Evolutionary conservation across 2,797 vertebrate species (phyloP).

Genomic region (Dermochelys coriacea): DNA sequence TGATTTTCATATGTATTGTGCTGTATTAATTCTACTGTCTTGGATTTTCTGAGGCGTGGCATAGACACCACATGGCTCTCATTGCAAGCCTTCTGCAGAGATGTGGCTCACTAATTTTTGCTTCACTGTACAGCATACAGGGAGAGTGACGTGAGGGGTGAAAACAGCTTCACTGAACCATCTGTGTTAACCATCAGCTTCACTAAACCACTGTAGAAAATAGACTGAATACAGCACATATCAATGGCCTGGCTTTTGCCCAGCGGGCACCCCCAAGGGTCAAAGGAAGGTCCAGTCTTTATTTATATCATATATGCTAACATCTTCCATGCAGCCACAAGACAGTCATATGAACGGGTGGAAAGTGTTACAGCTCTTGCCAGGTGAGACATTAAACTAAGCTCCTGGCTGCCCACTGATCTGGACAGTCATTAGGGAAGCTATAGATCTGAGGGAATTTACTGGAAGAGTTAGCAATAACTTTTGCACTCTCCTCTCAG

Average conservation of each 20-base stretch:
- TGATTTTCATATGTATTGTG: background rate
- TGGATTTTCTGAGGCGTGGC: background rate
- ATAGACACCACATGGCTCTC: background rate
- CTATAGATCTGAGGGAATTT: background rate
- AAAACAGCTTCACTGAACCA: background rate
- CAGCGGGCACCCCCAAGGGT: background rate
- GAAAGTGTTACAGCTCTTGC: background rate
- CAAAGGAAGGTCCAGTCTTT: background rate
- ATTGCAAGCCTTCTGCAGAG: accelerated
- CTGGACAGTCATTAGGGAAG: background rate
- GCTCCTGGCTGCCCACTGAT: background rate
- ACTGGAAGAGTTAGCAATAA: background rate
- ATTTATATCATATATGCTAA: background rate
- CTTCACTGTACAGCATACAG: accelerated
- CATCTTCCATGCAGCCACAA: background rate
- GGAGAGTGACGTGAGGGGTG: accelerated
- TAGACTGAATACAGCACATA: background rate
- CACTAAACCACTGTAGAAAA: background rate
- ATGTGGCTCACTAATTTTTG: accelerated
- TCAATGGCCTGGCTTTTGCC: background rate
- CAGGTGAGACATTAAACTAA: background rate
- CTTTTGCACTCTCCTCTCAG: background rate
- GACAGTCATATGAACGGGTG: background rate
- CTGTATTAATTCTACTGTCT: accelerated
- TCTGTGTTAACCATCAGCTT: background rate